phyloP scores from a whole-genome alignment of 2,888 invertebrate species.

The Hypsopygia costalis region DNA sequence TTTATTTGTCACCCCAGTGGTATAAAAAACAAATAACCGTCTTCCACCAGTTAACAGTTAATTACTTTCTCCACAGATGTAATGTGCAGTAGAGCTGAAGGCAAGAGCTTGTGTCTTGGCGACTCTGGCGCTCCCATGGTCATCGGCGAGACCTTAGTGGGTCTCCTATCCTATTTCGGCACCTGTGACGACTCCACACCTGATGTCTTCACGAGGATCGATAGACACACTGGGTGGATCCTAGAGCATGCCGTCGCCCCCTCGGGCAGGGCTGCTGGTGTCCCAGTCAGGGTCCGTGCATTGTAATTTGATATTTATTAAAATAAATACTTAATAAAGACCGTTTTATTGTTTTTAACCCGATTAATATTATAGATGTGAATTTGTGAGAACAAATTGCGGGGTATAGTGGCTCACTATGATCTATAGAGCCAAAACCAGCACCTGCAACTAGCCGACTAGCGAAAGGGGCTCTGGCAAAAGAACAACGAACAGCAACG shows the following conservation, averaged over 20 bases:
- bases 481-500: too few relatives aligned
- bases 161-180: conserved; percentile 35
- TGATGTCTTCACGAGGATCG: conserved; percentile 46
- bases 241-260: conserved; percentile 33
- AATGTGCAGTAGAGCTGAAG: conserved; percentile 39
- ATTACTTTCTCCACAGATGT: too few relatives aligned
- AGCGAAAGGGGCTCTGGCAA: too few relatives aligned
- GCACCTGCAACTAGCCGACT: too few relatives aligned
- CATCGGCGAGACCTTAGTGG: conserved; percentile 32
- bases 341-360: background rate
- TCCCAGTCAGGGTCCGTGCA: background rate
- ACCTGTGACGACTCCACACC: conserved; percentile 29
- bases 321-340: background rate
- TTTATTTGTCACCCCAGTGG: too few relatives aligned
- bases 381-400: too few relatives aligned
- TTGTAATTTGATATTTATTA: conserved; percentile 9
- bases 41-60: too few relatives aligned
- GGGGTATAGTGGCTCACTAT: too few relatives aligned
- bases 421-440: too few relatives aligned
- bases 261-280: conserved; percentile 16
- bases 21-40: too few relatives aligned
- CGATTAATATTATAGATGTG: too few relatives aligned
- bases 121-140: conserved; percentile 56
- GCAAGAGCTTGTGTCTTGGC: conserved; percentile 41
- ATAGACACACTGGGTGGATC: conserved; percentile 47